Evolutionary conservation across 2,797 vertebrate genomes (phyloP).

Genomic region (Sebastes minor): DNA sequence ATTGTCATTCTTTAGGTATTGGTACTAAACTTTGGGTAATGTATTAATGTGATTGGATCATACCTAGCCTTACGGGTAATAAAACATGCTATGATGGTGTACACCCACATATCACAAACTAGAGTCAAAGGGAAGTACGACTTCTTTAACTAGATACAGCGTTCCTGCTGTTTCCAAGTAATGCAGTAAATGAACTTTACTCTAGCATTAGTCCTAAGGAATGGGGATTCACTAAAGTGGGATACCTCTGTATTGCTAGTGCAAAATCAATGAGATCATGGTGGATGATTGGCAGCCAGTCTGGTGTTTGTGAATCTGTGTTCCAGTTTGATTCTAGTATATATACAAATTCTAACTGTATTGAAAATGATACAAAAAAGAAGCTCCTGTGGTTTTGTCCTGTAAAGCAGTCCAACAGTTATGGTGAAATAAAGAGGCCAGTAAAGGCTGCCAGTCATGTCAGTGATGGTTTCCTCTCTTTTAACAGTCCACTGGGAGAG

Average conservation of each 20-base stretch:
- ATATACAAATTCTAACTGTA: neutral
- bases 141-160: neutral
- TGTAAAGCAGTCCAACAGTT: neutral
- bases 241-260: neutral
- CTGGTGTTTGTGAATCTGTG: too few species aligned
- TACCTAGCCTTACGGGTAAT: neutral
- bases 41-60: neutral
- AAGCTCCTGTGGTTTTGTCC: neutral
- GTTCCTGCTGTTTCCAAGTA: neutral
- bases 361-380: neutral
- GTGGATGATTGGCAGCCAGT: neutral
- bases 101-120: neutral
- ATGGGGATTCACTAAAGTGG: neutral
- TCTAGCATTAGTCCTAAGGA: neutral
- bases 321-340: neutral
- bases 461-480: neutral
- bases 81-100: neutral
- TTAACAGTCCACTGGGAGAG: neutral
- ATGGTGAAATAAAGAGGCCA: neutral
- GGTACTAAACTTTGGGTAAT: neutral
- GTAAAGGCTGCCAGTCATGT: neutral
- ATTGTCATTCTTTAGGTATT: neutral
- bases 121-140: neutral
- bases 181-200: neutral
- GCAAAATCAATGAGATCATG: neutral